phyloP scores from a whole-genome alignment of 2,888 invertebrate species.

The Rhynchonema sp. region DNA sequence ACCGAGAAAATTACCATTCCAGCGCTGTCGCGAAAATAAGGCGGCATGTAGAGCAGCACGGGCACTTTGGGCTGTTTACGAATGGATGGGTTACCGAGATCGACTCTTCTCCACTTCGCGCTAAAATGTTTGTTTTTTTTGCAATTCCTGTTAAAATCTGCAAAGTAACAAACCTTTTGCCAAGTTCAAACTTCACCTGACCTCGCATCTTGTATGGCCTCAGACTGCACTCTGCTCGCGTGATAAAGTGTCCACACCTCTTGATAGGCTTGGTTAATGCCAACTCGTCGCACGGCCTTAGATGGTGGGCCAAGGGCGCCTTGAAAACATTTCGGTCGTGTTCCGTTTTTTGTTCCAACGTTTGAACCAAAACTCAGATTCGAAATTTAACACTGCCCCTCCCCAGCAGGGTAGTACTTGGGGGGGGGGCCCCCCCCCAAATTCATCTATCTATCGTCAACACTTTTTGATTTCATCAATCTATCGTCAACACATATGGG shows the following conservation, averaged over 20 bases:
- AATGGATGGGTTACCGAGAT: too few relatives aligned
- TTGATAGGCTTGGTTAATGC: background rate
- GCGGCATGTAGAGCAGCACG: background rate
- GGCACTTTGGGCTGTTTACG: background rate
- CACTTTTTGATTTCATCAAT: too few relatives aligned
- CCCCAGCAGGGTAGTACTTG: too few relatives aligned
- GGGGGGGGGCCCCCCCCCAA: too few relatives aligned
- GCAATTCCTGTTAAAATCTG: background rate
- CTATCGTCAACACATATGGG: too few relatives aligned
- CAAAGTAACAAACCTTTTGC: background rate
- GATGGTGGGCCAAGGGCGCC: too few relatives aligned
- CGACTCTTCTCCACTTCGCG: background rate
- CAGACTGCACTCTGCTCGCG: background rate
- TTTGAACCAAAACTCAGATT: too few relatives aligned
- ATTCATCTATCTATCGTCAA: too few relatives aligned
- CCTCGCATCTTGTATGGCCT: background rate
- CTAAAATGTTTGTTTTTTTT: background rate
- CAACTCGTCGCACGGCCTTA: background rate
- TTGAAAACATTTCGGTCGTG: too few relatives aligned
- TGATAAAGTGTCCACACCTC: background rate
- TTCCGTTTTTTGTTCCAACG: too few relatives aligned
- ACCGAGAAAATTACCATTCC: too few relatives aligned
- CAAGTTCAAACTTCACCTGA: background rate
- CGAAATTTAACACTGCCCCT: too few relatives aligned
- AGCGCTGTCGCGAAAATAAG: background rate